Evolutionary conservation across 1,140 invertebrate species (phyloP).

Genomic region (Phenacoccus solenopsis): DNA sequence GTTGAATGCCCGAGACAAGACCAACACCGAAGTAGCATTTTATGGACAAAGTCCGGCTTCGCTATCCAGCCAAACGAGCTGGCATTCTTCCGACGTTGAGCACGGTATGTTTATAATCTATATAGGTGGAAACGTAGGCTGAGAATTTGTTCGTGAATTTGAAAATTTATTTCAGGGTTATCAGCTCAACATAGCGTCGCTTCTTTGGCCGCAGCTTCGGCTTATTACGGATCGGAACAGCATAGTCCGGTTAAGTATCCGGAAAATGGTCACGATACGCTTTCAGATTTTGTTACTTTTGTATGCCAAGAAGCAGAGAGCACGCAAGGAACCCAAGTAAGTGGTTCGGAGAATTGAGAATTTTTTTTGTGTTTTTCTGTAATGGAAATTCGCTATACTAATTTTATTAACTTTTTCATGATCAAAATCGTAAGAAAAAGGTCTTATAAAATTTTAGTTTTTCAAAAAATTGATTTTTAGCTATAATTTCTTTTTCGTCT

Average conservation of each 20-base stretch:
- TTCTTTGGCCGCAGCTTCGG: constrained; percentile 46
- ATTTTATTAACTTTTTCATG: too few relatives aligned
- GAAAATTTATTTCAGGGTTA: constrained; percentile 37
- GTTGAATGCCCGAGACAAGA: constrained; percentile 34
- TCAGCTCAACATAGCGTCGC: constrained; percentile 48
- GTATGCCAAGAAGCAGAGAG: constrained; percentile 87
- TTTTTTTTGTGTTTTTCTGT: too few relatives aligned
- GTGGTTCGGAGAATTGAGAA: not conserved
- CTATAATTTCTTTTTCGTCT: too few relatives aligned
- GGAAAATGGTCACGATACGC: constrained; percentile 71
- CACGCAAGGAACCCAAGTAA: constrained; percentile 63
- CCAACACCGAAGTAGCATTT: constrained; percentile 37
- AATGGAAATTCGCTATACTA: too few relatives aligned
- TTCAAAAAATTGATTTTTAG: too few relatives aligned
- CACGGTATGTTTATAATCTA: constrained; percentile 36
- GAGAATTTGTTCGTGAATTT: too few relatives aligned
- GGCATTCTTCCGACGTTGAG: constrained; percentile 43
- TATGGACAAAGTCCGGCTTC: constrained; percentile 45
- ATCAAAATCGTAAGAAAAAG: too few relatives aligned
- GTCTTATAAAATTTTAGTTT: too few relatives aligned
- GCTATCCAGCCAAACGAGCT: constrained; percentile 40
- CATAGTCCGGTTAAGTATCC: constrained; percentile 59
- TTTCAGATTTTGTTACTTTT: constrained; percentile 91
- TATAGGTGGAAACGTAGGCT: too few relatives aligned
- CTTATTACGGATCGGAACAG: constrained; percentile 35